Conservation (phyloP, 1,140 invertebrate genomes). For the Bombus pascuorum region DNA sequence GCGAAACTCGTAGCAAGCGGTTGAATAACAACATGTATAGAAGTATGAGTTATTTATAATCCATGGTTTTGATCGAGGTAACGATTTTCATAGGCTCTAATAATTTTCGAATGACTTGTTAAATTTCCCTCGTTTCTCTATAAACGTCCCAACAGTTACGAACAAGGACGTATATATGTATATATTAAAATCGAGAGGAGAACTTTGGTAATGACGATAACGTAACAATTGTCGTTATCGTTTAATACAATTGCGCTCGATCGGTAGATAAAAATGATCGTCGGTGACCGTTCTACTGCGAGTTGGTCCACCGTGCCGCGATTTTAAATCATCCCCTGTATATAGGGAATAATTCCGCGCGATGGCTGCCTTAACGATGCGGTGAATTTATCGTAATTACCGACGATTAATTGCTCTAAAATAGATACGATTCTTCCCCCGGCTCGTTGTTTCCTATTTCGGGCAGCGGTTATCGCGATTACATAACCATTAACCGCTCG, state of each 20-base stretch:
- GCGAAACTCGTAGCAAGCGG: too few species aligned
- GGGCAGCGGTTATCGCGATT: conserved; percentile 47
- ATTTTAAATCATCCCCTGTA: conserved; percentile 8
- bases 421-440: conserved; percentile 40
- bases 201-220: background rate
- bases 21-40: too few species aligned
- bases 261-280: background rate
- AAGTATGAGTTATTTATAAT: too few species aligned
- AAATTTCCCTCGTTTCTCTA: background rate
- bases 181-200: background rate
- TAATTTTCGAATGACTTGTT: background rate
- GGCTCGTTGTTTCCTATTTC: conserved; percentile 34
- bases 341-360: background rate
- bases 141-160: background rate
- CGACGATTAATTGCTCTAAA: conserved; percentile 51
- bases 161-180: background rate
- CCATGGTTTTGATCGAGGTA: too few species aligned
- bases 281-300: too few species aligned
- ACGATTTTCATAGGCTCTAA: background rate
- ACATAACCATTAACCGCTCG: conserved; percentile 3
- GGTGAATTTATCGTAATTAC: conserved; percentile 28
- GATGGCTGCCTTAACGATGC: conserved; percentile 22
- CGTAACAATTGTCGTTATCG: conserved; percentile 1
- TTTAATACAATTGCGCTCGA: background rate
- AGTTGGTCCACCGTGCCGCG: too few species aligned